Evolutionary conservation across 2,888 invertebrate species (phyloP).

Genomic region (Silvanus unidentatus): DNA sequence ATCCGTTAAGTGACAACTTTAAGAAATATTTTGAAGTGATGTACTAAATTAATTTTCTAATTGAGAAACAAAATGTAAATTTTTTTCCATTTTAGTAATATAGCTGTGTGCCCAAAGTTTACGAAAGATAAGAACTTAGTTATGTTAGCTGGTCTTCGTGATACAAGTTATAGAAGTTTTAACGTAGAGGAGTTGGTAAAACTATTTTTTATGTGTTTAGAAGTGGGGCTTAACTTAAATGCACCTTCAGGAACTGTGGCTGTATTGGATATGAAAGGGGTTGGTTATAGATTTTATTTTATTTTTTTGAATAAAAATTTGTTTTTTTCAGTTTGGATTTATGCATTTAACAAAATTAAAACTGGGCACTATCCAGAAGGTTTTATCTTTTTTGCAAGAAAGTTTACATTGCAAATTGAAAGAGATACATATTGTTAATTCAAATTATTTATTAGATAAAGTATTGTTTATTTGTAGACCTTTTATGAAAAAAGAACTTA

Average conservation of each 20-base stretch:
- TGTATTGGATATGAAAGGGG: background rate
- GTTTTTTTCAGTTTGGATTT: conserved; percentile 30
- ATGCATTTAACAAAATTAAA: conserved; percentile 35
- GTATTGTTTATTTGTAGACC: conserved; percentile 41
- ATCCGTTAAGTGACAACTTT: conserved; percentile 42
- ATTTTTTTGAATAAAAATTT: no score
- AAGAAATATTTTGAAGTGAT: conserved; percentile 48
- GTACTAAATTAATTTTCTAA: no score
- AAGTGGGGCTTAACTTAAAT: no score
- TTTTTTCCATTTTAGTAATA: conserved; percentile 16
- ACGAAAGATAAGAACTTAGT: conserved; percentile 30
- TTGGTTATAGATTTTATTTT: no score
- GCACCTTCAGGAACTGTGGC: background rate
- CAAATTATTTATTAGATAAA: conserved; percentile 42
- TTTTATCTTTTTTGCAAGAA: conserved; percentile 36
- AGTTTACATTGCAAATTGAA: conserved; percentile 42
- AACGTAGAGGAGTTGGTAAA: no score
- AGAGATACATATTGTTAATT: conserved; percentile 43
- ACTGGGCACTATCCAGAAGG: conserved; percentile 24
- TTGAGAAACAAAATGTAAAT: no score
- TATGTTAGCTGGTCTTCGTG: conserved; percentile 10
- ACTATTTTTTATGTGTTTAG: no score
- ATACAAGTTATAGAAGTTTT: no score
- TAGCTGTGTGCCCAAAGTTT: conserved; percentile 25
- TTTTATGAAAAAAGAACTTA: conserved; percentile 33